Percentiles rank a stretch among this genome's conserved stretches.
Conservation (phyloP, 2,888 invertebrate genomes). For the Mythimna impura region DNA sequence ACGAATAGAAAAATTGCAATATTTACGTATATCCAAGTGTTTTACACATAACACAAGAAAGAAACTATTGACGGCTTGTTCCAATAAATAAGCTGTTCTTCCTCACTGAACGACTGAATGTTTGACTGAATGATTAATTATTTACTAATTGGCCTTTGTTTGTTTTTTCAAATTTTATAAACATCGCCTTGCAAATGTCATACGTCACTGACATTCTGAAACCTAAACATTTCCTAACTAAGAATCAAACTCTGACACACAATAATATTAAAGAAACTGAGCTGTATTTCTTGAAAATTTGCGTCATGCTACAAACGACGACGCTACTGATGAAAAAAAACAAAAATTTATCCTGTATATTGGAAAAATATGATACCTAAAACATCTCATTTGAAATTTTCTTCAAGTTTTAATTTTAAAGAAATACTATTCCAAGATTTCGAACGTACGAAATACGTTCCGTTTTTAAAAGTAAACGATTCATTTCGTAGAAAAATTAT, state of each 20-base stretch:
- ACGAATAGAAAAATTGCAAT: conserved; percentile 8
- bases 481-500: neutral
- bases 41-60: neutral
- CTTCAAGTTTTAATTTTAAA: no score
- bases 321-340: neutral
- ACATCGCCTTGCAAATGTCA: conserved; percentile 4
- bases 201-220: conserved; percentile 34
- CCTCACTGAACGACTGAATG: conserved; percentile 14
- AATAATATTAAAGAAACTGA: neutral
- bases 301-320: neutral
- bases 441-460: conserved; percentile 12
- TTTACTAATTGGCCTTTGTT: conserved; percentile 26
- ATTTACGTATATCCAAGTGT: neutral
- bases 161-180: conserved; percentile 28
- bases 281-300: neutral
- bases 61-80: no score
- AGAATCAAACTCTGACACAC: neutral
- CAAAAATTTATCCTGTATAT: no score
- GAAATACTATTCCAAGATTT: neutral
- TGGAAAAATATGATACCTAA: no score
- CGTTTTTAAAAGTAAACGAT: neutral
- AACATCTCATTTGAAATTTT: no score
- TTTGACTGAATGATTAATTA: conserved; percentile 14
- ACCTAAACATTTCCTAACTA: neutral
- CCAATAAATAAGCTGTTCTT: conserved; percentile 1